Evolutionary conservation across 2,797 vertebrate genomes (phyloP), one percentile per base, ranked within the genome.

Genomic region (Austrolebias charrua): DNA sequence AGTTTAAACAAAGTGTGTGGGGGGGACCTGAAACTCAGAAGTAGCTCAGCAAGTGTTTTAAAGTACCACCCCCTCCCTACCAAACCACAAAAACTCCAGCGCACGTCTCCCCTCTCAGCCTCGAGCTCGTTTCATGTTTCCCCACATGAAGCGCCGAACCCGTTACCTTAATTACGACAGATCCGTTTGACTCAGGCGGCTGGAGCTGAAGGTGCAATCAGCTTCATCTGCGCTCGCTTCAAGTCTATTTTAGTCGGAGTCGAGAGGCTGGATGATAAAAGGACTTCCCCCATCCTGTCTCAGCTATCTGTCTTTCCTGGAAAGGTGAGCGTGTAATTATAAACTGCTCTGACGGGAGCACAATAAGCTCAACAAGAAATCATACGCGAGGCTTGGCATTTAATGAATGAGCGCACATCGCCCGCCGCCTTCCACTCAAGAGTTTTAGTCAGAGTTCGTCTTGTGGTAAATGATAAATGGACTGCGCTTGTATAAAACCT

Each of bases 61-160:
- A 73, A 61, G 74, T 72, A 69, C 87, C 82, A 48, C 66, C 78
- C 84, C 79, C 80, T 85, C 79, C 84, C 81, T 78, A 64, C 82
- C 10, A 89, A 91, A 91, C 87, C 86, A 69, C 89, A 91, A 88
- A 89, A 87, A 84, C 86, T 79, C 78, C 77, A 81, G 79, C 78
- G 84, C 82, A 89, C 89, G 78, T 86, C 45, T 19, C 71, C 65
- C 65, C 8, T 24, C 63, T 18, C 49, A 31, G 6, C 53, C 55
- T 66, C 42, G 63, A 1, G 38, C 35, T 59, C 70, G 19, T n/a
- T 63, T 59, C 66, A 55, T 54, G 58, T 64, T 64, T 55, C 31
- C 55, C 24, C 53, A 60, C 57, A 18, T 44, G 1, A 16, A 29
- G 31, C 19, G 50, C 31, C 51, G 57, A 55, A 51, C 38, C 12